Evolutionary conservation across 2,113 vertebrate genomes (phyloP), one percentile per base, ranked within the genome.

Genomic region (Cynopterus brachyotis): DNA sequence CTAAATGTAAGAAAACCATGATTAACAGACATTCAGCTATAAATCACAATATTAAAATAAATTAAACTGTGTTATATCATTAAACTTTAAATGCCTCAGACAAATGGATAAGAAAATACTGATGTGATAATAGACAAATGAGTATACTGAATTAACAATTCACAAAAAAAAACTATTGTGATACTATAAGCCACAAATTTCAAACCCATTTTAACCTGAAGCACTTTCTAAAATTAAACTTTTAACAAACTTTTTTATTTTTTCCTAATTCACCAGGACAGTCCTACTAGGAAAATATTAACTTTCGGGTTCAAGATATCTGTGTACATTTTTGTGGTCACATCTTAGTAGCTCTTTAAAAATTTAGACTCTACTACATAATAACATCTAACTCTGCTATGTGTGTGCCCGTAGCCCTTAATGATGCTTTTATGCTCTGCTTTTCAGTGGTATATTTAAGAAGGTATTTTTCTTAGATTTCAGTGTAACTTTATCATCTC

Each of bases 381-480:
- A 94, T 22, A 42, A 80, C 94, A 73, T 84, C 9, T 45, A 20
- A 89, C n/a, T 91, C 26, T 5, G 10, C 5, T 17, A n/a, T n/a
- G 0, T 55, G 9, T 66, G 70, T 87, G 37, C 37, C 79, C 0
- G 0, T 62, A 96, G 40, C 11, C 88, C 59, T 88, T 96, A 72
- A 19, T 79, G 35, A 62, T 64, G 19, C 72, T 94, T 95, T 85
- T 16, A 66, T 84, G 15, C 22, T 84, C 9, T 83, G 32, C 32
- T 53, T 90, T 84, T 81, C 47, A 94, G 19, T 55, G 55, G 10
- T 62, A 28, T 84, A 60, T 66, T 75, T 92, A 87, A 62, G n/a
- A 92, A 82, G 55, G 32, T 32, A 26, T 85, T 95, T 91, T 76
- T 15, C 80, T 92, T 75, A 50, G 42, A 92, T 94, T 94, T 80